These are phyloP conservation scores for Agrotis segetum DNA, from an alignment of 2,888 invertebrate species.

Conservation along the genomic window DNA sequence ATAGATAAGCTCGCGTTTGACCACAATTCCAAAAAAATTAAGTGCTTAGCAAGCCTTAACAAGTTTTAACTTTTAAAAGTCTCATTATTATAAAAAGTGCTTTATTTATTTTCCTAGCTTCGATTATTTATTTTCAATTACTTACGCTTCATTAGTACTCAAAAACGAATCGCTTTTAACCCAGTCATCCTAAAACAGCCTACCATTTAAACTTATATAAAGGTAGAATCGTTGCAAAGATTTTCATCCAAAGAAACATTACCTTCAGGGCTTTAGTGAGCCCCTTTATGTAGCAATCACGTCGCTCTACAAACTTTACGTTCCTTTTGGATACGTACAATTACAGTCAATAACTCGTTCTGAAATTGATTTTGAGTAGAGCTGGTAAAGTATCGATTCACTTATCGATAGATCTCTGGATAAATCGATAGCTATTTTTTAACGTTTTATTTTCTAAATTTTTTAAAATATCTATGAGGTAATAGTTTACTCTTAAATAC, in stretches of 20 bases:
- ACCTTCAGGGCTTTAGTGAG: slow-evolving; percentile 69
- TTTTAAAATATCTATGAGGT: no score
- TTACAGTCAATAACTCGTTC: slow-evolving; percentile 80
- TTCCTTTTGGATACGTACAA: slow-evolving; percentile 81
- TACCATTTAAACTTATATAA: slow-evolving; percentile 67
- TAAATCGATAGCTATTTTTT: slow-evolving; percentile 9
- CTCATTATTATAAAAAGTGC: no score
- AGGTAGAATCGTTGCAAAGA: slow-evolving; percentile 68
- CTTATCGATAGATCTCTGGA: slow-evolving; percentile 27
- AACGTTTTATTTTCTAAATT: no score
- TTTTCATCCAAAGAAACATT: slow-evolving; percentile 71
- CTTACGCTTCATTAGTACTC: slow-evolving; percentile 27
- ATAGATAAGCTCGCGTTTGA: no score
- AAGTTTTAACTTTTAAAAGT: no score
- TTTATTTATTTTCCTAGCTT: background rate
- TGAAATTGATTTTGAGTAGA: slow-evolving; percentile 78
- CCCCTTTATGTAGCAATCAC: slow-evolving; percentile 83
- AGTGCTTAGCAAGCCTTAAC: no score
- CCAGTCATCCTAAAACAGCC: slow-evolving; percentile 31
- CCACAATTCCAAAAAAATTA: no score
- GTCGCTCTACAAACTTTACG: slow-evolving; percentile 80
- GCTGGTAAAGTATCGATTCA: slow-evolving; percentile 34
- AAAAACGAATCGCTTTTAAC: slow-evolving; percentile 14
- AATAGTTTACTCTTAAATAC: no score
- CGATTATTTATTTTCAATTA: background rate